These are phyloP conservation scores for Sycophila texana DNA, from an alignment of 2,888 invertebrate species.

Conservation along the genomic window DNA sequence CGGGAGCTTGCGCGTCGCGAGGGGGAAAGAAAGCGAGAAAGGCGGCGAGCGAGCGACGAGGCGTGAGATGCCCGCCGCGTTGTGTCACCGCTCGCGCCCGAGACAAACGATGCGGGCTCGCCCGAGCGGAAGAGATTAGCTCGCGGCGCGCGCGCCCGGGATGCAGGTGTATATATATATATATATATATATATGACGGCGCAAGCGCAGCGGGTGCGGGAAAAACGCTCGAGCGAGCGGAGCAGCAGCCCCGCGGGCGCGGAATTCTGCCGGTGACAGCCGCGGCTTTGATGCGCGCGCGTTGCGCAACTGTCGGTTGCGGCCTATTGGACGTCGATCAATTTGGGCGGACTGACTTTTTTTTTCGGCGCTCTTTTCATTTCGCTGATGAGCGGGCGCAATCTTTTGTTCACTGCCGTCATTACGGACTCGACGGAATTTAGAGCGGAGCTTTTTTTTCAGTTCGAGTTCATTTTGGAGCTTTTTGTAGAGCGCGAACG, in stretches of 20 bases:
- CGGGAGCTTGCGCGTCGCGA: not conserved
- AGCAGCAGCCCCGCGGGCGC: no score
- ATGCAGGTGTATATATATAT: not conserved
- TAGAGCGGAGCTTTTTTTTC: no score
- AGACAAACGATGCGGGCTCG: conserved; percentile 64
- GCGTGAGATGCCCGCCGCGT: conserved; percentile 41
- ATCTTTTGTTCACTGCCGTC: no score
- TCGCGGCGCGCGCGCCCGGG: conserved; percentile 41
- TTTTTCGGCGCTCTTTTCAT: not conserved
- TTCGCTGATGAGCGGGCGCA: no score
- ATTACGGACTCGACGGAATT: no score
- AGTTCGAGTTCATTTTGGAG: no score
- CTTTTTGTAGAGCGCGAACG: no score
- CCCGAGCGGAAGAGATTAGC: conserved; percentile 67
- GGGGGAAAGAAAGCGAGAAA: conserved; percentile 3
- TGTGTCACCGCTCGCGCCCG: conserved; percentile 38
- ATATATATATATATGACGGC: not conserved
- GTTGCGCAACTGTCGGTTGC: not conserved
- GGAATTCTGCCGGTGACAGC: conserved; percentile 11
- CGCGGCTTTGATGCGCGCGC: conserved; percentile 1
- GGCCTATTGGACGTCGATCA: conserved; percentile 2
- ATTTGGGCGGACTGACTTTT: not conserved
- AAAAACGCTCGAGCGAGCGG: not conserved
- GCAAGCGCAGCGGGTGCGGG: not conserved
- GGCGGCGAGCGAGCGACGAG: conserved; percentile 26